Evolutionary conservation across 2,888 invertebrate species (phyloP), one percentile per base, ranked within the genome.

Genomic region (Disparrhopalites patrizii): DNA sequence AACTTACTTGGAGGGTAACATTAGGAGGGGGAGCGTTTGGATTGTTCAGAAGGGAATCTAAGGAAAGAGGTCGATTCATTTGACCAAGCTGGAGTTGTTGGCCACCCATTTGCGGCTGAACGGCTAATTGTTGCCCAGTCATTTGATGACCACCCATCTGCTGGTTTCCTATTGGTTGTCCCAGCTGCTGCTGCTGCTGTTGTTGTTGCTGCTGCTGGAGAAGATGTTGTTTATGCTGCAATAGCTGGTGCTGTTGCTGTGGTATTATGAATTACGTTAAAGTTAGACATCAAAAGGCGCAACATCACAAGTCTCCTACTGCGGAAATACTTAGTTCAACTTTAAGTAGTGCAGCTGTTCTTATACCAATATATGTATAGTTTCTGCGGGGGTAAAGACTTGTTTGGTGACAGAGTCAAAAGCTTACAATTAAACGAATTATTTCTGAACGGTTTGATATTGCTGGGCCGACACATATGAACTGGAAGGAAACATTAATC

Each of bases 1-100:
- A 7, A 15, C 63, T 30, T 63, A 63, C 63, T 31, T 27, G 63
- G 18, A 94, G 83, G 68, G 93, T 87, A 62, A 95, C 94, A 80
- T 95, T 95, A 60, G 76, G 75, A 2, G 93, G 91, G 70, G 76
- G 75, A 4, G 93, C 91, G 70, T 91, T 91, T 55, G 88, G 88
- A 76, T 89, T 90, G 77, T 89, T 90, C 77, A 93, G 84, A 75
- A 95, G 83, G 69, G 89, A 91, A 78, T 88, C 90, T 76, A 94
- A 90, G 77, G 90, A 92, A 71, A 66, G 68, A 60, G 15, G 70
- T 40, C 56, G 63, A 31, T 63, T 55, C 33, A 30, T 47, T 58
- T 67, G 62, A 25, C 64, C 56, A 51, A 60, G 38, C 61, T 68
- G 52, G 62, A 61, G 57, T 40, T 62, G 65, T 38, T 65, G 55